Conservation (phyloP, 2,797 vertebrate species). For the Taenioides sp. region DNA sequence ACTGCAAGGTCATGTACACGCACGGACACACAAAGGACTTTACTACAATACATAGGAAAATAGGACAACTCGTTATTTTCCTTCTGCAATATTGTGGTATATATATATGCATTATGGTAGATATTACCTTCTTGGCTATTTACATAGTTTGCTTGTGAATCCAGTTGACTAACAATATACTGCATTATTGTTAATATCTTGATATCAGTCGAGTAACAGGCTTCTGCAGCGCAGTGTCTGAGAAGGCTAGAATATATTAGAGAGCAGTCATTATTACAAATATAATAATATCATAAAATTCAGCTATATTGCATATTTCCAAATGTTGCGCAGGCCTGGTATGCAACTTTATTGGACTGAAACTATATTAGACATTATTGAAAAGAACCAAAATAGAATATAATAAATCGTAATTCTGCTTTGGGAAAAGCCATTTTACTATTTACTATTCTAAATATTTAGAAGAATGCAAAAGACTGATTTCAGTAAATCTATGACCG, state of each 20-base stretch:
- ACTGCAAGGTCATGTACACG: constrained; percentile 32
- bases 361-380: not conserved
- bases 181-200: not conserved
- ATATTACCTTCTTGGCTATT: not conserved
- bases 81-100: no score
- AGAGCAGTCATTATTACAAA: constrained; percentile 5
- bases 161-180: not conserved
- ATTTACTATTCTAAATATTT: not conserved
- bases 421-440: not conserved
- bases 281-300: constrained; percentile 4
- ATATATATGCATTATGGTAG: not conserved
- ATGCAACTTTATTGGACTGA: not conserved
- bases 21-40: constrained; percentile 16
- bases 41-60: not conserved
- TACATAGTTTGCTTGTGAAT: not conserved
- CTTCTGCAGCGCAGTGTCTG: not conserved
- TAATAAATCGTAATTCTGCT: not conserved
- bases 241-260: not conserved
- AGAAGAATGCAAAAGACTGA: not conserved
- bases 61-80: not conserved
- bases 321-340: not conserved
- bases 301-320: not conserved
- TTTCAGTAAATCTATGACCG: no score
- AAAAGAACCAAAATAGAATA: not conserved
- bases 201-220: not conserved